Percentiles rank a stretch among this genome's conserved stretches.
phyloP scores from a whole-genome alignment of 2,797 vertebrate genomes.

The Molothrus aeneus region DNA sequence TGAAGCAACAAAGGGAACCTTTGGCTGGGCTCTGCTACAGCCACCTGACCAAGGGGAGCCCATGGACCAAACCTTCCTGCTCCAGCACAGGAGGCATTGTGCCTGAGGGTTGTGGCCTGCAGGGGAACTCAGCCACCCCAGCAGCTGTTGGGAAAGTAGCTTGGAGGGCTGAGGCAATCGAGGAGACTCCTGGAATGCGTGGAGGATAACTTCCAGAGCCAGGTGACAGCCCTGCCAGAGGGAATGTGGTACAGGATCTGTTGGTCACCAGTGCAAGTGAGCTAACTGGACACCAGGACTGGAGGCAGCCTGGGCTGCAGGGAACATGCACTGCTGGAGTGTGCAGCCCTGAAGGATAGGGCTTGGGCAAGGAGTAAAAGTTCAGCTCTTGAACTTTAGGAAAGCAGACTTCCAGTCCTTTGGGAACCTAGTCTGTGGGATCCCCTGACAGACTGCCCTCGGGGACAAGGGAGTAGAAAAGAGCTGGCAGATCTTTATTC shows the following conservation, averaged over 20 bases:
- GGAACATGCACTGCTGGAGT: not conserved
- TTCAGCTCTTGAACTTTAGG: not conserved
- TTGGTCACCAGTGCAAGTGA: not conserved
- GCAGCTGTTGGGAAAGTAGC: not conserved
- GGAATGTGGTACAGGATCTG: not conserved
- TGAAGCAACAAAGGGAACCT: not conserved
- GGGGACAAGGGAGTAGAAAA: not conserved
- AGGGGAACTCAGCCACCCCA: not conserved
- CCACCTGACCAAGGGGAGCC: not conserved
- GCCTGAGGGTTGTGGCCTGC: not conserved
- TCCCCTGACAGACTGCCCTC: not conserved
- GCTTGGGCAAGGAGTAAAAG: not conserved
- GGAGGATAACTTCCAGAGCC: not conserved
- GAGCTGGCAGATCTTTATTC: not conserved
- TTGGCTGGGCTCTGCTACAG: not conserved
- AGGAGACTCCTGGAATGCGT: not conserved
- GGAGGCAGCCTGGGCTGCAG: not conserved
- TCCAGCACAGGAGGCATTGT: not conserved
- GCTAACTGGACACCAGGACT: not conserved
- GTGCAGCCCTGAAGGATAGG: not conserved
- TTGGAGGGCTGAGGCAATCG: not conserved
- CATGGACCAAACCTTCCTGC: not conserved
- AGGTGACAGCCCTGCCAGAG: not conserved
- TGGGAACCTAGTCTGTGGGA: not conserved
- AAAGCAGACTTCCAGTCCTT: not conserved